phyloP scores from a whole-genome alignment of 2,888 invertebrate species.

The Meandrusa payeni region DNA sequence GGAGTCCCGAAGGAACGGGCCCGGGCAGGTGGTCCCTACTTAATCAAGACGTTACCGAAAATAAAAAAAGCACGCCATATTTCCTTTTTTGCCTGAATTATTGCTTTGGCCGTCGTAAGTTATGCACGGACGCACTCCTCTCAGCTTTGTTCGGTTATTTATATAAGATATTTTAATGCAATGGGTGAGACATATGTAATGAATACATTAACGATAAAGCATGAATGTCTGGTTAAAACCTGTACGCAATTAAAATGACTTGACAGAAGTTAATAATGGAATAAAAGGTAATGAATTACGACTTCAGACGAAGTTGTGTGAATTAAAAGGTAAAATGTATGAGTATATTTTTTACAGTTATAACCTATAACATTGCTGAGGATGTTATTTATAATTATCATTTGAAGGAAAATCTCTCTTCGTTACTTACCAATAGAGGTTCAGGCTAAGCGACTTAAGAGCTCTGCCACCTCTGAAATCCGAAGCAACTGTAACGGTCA shows the following conservation, averaged over 20 bases:
- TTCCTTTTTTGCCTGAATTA: constrained; percentile 72
- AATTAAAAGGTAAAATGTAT: constrained; percentile 3
- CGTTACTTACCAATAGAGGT: no score
- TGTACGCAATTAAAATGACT: constrained; percentile 56
- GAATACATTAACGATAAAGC: constrained; percentile 76
- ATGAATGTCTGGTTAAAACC: constrained; percentile 46
- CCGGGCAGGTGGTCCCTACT: constrained; percentile 77
- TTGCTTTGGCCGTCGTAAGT: constrained; percentile 63
- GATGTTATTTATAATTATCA: no score
- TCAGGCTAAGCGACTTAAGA: no score
- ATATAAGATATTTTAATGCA: constrained; percentile 67
- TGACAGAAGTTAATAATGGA: constrained; percentile 61
- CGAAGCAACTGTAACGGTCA: no score
- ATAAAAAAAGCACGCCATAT: constrained; percentile 65
- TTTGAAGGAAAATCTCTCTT: no score
- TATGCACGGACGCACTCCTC: constrained; percentile 52
- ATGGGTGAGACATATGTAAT: constrained; percentile 73
- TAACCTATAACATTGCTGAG: no score
- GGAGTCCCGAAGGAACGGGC: constrained; percentile 56
- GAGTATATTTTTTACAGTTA: no score
- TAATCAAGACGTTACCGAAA: constrained; percentile 80
- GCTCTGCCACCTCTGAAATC: no score
- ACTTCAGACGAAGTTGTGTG: constrained; percentile 22
- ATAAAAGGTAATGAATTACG: constrained; percentile 19
- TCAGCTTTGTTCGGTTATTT: constrained; percentile 66